Evolutionary conservation across 1,140 invertebrate species (phyloP).

Genomic region (Zaprionus capensis): DNA sequence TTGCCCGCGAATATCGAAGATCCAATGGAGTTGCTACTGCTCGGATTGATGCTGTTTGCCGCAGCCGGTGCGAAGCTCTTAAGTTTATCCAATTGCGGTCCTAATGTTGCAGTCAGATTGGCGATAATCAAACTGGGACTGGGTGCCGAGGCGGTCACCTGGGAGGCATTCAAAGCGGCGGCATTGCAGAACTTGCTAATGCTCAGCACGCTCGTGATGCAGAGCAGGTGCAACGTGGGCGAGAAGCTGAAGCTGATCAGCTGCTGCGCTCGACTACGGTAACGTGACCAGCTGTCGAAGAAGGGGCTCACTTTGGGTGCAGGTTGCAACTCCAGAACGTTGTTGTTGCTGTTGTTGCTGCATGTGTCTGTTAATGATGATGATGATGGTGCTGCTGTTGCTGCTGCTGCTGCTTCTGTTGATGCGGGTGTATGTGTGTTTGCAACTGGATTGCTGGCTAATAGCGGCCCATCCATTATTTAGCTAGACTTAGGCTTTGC

Average conservation of each 20-base stretch:
- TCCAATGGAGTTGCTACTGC: conserved; percentile 46
- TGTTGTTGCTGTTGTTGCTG: conserved; percentile 25
- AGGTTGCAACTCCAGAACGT: conserved; percentile 8
- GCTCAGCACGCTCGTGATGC: conserved; percentile 71
- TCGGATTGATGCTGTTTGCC: conserved; percentile 57
- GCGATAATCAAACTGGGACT: conserved; percentile 64
- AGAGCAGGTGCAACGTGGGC: conserved; percentile 72
- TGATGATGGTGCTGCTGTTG: neutral
- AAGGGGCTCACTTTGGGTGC: conserved; percentile 51
- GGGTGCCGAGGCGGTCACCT: conserved; percentile 60
- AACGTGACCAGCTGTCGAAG: conserved; percentile 71
- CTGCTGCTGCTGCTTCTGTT: conserved; percentile 15
- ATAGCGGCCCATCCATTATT: conserved; percentile 16
- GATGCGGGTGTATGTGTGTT: conserved; percentile 15
- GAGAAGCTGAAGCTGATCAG: conserved; percentile 81
- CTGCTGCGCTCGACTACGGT: conserved; percentile 75
- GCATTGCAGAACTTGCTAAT: conserved; percentile 79
- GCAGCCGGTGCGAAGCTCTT: conserved; percentile 60
- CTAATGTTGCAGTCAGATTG: conserved; percentile 64
- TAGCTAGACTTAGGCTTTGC: conserved; percentile 6
- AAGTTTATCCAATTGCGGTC: conserved; percentile 55
- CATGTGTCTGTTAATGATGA: conserved; percentile 15
- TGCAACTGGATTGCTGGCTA: conserved; percentile 1
- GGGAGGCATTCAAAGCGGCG: conserved; percentile 64
- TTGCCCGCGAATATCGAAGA: conserved; percentile 58